Evolutionary conservation across 2,113 vertebrate genomes (phyloP).

Genomic region (Burhinus oedicnemus): DNA sequence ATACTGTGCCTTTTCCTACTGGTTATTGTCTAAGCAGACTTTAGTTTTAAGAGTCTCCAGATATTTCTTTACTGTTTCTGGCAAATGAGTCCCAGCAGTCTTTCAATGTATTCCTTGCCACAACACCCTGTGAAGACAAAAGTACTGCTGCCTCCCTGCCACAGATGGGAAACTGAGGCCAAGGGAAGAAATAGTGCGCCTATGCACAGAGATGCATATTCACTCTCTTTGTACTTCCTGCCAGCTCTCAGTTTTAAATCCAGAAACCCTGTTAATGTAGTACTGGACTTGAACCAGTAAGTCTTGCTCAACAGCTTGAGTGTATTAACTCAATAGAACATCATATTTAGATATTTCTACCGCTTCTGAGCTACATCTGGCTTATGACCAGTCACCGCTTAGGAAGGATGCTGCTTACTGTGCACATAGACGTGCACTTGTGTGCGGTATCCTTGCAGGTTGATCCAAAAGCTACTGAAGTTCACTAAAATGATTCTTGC

Average conservation of each 20-base stretch:
- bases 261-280: neutral
- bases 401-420: neutral
- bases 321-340: neutral
- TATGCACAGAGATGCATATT: neutral
- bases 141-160: neutral
- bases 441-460: neutral
- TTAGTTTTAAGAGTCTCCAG: neutral
- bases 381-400: neutral
- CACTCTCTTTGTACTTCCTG: neutral
- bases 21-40: conserved; percentile 29
- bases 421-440: neutral
- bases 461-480: neutral
- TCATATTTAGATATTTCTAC: neutral
- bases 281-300: neutral
- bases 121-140: neutral
- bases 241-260: neutral
- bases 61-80: neutral
- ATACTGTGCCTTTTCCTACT: conserved; percentile 3
- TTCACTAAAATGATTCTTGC: neutral
- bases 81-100: neutral
- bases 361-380: neutral
- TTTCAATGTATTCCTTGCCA: conserved; percentile 3
- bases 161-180: neutral
- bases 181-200: neutral
- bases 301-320: neutral